These are phyloP conservation scores for Phymanthus crucifer DNA, from an alignment of 92 coral and sea anemone species.

Conservation along the genomic window DNA sequence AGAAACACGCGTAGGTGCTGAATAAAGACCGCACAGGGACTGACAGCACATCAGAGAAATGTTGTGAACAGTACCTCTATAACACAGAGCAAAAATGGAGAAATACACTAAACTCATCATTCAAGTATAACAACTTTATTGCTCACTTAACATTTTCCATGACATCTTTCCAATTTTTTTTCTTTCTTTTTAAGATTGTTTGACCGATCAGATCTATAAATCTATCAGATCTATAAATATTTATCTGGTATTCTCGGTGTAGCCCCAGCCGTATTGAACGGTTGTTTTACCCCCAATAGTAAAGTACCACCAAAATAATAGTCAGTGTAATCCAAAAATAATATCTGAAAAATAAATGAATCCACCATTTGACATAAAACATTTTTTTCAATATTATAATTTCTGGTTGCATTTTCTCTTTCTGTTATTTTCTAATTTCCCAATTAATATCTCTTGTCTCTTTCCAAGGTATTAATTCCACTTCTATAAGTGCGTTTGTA, in stretches of 20 bases:
- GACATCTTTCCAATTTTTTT: not conserved
- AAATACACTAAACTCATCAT: not conserved
- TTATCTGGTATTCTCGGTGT: not conserved
- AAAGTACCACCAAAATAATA: slow-evolving; percentile 4
- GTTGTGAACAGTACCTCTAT: too few relatives aligned
- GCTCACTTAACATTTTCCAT: not conserved
- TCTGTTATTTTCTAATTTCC: not conserved
- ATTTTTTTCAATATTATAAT: not conserved
- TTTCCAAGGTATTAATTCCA: too few relatives aligned
- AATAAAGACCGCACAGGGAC: too few relatives aligned
- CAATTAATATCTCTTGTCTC: too few relatives aligned
- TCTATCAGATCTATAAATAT: not conserved
- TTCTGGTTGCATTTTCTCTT: not conserved
- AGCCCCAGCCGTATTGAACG: not conserved
- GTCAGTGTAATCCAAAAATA: not conserved
- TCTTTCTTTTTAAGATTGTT: not conserved
- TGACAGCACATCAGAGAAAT: too few relatives aligned
- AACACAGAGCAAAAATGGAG: not conserved
- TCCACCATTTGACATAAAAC: not conserved
- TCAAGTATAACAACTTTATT: not conserved
- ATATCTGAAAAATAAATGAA: not conserved
- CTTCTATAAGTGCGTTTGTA: too few relatives aligned
- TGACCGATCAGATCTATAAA: not conserved
- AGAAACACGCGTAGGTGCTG: too few relatives aligned
- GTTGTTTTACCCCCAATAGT: not conserved